phyloP scores from a whole-genome alignment of 2,113 vertebrate species.

The Neodontobutis hainanensis region DNA sequence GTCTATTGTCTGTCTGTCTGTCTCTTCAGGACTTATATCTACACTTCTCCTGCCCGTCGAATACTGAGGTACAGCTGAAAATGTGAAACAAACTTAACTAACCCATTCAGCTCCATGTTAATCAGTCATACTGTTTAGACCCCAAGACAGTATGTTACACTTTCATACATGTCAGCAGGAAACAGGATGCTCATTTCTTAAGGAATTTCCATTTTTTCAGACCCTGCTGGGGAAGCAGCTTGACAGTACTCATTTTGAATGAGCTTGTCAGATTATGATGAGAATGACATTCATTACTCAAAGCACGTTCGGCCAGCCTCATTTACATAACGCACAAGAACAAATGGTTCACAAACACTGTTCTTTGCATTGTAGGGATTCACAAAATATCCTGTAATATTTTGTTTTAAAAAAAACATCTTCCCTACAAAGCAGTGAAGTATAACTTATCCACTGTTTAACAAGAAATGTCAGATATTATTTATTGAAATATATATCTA shows the following conservation, averaged over 20 bases:
- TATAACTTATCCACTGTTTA: no score
- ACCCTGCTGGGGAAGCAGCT: neutral
- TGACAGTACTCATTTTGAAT: neutral
- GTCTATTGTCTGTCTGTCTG: slow-evolving; percentile 49
- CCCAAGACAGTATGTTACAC: slow-evolving; percentile 18
- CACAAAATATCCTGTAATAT: slow-evolving; percentile 6
- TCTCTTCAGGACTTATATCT: slow-evolving; percentile 76
- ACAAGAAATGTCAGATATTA: neutral
- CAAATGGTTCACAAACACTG: no score
- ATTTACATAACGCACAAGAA: neutral
- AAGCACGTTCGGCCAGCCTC: neutral
- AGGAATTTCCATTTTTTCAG: neutral
- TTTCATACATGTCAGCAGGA: slow-evolving; percentile 2
- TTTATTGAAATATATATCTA: no score
- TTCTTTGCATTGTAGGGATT: slow-evolving; percentile 2
- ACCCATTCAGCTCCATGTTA: slow-evolving; percentile 38
- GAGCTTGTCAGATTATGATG: slow-evolving; percentile 1
- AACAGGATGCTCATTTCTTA: neutral
- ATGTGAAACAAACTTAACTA: slow-evolving; percentile 38
- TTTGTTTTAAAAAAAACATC: neutral
- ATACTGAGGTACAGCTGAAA: slow-evolving; percentile 76
- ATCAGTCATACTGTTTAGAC: slow-evolving; percentile 39
- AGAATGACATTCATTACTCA: neutral
- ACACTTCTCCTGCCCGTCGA: slow-evolving; percentile 67
- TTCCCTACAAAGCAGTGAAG: no score